These are phyloP conservation scores for Chrysocyon brachyurus DNA, from an alignment of 2,797 vertebrate species.

Conservation along the genomic window DNA sequence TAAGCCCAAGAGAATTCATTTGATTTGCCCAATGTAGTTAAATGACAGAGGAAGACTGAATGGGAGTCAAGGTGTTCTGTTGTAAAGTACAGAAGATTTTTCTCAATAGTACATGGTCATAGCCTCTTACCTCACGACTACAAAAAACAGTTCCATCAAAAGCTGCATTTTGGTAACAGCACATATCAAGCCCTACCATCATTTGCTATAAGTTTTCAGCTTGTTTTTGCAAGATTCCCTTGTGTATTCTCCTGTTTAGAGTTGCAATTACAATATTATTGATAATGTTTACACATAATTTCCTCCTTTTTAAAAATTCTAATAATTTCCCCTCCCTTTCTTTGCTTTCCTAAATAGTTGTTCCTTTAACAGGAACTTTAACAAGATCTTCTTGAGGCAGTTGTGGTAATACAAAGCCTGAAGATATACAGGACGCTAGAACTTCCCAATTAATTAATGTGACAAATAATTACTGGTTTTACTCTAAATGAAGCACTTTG, in stretches of 20 bases:
- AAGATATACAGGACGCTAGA: neutral
- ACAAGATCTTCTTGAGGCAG: neutral
- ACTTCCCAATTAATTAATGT: neutral
- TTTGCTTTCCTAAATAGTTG: conserved; percentile 32
- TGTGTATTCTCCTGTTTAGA: neutral
- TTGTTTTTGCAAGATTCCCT: neutral
- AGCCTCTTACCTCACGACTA: neutral
- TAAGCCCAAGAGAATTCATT: neutral
- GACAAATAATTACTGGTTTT: conserved; percentile 11
- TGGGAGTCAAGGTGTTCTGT: neutral
- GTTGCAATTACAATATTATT: neutral
- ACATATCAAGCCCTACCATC: neutral
- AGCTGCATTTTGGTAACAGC: neutral
- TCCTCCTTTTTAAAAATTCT: conserved; percentile 24
- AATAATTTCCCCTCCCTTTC: neutral
- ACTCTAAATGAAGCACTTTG: neutral
- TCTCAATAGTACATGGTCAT: neutral
- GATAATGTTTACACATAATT: neutral
- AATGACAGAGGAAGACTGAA: neutral
- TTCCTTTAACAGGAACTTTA: neutral
- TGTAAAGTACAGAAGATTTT: neutral
- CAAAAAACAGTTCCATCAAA: neutral
- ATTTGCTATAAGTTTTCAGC: neutral
- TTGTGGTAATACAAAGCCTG: neutral
- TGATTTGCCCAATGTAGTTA: neutral